Base-by-base conservation (phyloP, 1,140 invertebrate species). In the Arctopsyche grandis region DNA sequence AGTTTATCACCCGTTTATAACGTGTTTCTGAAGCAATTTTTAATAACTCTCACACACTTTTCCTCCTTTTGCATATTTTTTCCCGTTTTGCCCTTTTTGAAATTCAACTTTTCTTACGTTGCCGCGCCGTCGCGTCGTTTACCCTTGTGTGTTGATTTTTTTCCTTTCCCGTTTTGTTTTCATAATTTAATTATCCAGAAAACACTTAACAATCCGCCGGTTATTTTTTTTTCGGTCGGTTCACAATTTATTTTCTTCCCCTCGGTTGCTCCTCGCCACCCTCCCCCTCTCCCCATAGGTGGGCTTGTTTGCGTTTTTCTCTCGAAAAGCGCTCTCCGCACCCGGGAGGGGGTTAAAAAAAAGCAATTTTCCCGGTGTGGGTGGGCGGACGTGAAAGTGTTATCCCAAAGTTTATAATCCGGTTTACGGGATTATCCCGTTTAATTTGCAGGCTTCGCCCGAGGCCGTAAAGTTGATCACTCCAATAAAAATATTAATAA, bases 361-460 rank as follows among this genome's bases (percentile, higher is more conserved):
- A 82, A 82, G 80, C 78, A 82, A 82, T 82, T 82, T 82, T 78
- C 70, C 71, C 46, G n/a, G 73, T 16, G n/a, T 52, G 75, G 58
- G 14, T 22, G 29, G 66, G 43, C 58, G 24, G 69, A 52, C 44
- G 71, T 48, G 75, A 82, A 82, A 77, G 80, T 79, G 80, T 81
- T 79, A 82, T 79, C 76, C 69, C 78, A 74, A 82, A 82, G 69
- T 82, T 82, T 79, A 74, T 82, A 82, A 82, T 82, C 80, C 80
- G 56, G 78, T 82, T 82, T 70, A 44, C 24, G 69, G 80, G 80
- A 82, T 82, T 82, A 82, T 81, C 80, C 78, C 44, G 78, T 79
- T 82, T 82, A 82, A 82, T 82, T 82, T 82, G 80, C 48, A 58
- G 58, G 44, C 70, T 48, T 74, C 70, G 38, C 46, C 29, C 46